These are phyloP conservation scores for Acromyrmex charruanus DNA, from an alignment of 1,140 invertebrate species.

Conservation along the genomic window DNA sequence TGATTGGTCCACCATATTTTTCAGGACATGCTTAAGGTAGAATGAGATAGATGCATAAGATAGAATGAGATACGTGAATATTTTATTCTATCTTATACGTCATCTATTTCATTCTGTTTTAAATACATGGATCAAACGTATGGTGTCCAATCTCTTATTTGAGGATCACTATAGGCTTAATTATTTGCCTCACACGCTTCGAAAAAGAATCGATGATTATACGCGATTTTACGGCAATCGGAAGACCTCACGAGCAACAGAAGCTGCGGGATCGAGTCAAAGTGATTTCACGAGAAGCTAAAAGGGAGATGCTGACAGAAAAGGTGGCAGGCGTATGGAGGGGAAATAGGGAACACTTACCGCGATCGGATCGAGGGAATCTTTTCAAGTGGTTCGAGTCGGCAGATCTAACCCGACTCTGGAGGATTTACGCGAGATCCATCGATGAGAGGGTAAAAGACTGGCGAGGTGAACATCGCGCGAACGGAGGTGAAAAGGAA, in stretches of 20 bases:
- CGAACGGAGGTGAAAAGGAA: constrained; percentile 25
- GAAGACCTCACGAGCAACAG: constrained; percentile 60
- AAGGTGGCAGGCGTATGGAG: not conserved
- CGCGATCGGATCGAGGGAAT: constrained; percentile 66
- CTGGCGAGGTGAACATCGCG: constrained; percentile 60
- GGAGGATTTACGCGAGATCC: constrained; percentile 66
- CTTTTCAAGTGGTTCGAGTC: constrained; percentile 67
- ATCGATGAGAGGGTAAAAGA: constrained; percentile 72
- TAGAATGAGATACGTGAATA: too few relatives aligned
- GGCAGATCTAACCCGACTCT: constrained; percentile 63
- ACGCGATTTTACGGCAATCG: constrained; percentile 65
- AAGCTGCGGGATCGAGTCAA: constrained; percentile 67
- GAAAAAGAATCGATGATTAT: constrained; percentile 26
- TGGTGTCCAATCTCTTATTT: too few relatives aligned
- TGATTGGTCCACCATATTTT: too few relatives aligned
- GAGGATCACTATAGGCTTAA: not conserved
- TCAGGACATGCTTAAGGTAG: too few relatives aligned
- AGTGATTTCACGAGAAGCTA: constrained; percentile 67
- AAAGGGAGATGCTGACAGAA: constrained; percentile 49
- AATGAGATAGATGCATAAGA: too few relatives aligned
- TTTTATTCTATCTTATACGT: too few relatives aligned
- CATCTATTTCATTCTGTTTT: too few relatives aligned
- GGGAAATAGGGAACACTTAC: constrained; percentile 70
- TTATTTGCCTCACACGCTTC: not conserved
- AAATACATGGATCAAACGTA: too few relatives aligned